These are phyloP conservation scores for Collichthys lucidus DNA, from an alignment of 2,113 vertebrate genomes.

Conservation along the genomic window DNA sequence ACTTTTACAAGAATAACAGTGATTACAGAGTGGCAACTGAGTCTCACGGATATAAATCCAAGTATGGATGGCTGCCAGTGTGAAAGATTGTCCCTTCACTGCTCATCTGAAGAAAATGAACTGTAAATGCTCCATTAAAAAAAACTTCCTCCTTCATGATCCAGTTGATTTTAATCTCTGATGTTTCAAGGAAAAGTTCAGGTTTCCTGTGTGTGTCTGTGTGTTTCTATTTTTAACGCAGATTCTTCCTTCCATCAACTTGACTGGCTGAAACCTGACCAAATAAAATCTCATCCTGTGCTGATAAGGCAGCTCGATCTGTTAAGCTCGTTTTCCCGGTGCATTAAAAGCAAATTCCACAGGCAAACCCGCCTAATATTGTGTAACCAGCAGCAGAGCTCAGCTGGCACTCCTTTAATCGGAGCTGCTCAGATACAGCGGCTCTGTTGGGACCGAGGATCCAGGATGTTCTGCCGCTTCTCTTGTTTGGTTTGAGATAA, in stretches of 20 bases:
- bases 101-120: conserved; percentile 36
- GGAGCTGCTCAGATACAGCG: conserved; percentile 46
- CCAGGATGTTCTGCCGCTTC: conserved; percentile 52
- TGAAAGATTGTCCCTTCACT: conserved; percentile 25
- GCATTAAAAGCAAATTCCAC: conserved; percentile 49
- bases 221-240: neutral
- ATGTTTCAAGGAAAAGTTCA: neutral
- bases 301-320: conserved; percentile 29
- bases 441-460: conserved; percentile 50
- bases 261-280: conserved; percentile 21
- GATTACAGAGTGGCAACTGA: conserved; percentile 17
- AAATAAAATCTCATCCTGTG: conserved; percentile 21
- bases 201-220: neutral
- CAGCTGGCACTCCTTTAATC: conserved; percentile 54
- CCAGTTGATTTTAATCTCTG: neutral
- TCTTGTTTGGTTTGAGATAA: conserved; percentile 74
- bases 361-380: conserved; percentile 35
- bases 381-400: conserved; percentile 42
- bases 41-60: conserved; percentile 23
- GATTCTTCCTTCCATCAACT: neutral
- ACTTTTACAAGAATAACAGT: conserved; percentile 39
- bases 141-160: neutral
- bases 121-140: conserved; percentile 21
- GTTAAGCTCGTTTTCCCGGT: conserved; percentile 41
- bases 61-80: conserved; percentile 29